phyloP scores from a whole-genome alignment of 1,140 invertebrate genomes.

The Eriosoma lanigerum region DNA sequence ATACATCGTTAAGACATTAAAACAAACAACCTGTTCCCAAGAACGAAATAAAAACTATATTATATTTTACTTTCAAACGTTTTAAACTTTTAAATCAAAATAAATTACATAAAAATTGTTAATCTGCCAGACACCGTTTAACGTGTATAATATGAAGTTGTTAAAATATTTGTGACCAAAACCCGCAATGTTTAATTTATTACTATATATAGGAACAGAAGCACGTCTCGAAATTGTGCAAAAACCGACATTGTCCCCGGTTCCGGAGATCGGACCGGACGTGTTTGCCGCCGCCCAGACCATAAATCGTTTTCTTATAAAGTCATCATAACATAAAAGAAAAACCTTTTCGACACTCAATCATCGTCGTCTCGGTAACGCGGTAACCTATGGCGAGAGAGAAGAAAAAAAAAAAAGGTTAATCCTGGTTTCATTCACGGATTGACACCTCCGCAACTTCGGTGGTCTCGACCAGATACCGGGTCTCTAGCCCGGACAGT shows the following conservation, averaged over 20 bases:
- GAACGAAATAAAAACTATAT: conserved; percentile 1
- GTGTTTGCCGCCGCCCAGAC: background rate
- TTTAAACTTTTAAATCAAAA: background rate
- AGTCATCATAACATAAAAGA: conserved; percentile 14
- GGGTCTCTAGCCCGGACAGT: background rate
- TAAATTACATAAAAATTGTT: conserved; percentile 13
- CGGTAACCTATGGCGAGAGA: background rate
- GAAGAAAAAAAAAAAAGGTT: conserved; percentile 27
- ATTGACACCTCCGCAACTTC: background rate
- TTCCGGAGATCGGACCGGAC: background rate
- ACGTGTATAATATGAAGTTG: background rate
- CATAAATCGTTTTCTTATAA: conserved; percentile 22
- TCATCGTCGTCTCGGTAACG: background rate
- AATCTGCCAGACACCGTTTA: background rate
- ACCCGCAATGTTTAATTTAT: background rate
- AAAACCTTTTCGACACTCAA: conserved; percentile 43
- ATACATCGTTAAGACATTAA: background rate
- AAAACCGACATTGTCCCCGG: background rate
- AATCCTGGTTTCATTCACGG: conserved; percentile 39
- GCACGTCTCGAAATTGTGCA: background rate
- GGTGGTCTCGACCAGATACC: conserved; percentile 26
- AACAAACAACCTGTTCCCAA: background rate
- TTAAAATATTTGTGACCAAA: background rate
- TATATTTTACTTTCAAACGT: background rate
- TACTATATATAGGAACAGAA: background rate